Evolutionary conservation across 1,140 invertebrate genomes (phyloP), one percentile per base, ranked within the genome.

Genomic region (Anastrepha obliqua): DNA sequence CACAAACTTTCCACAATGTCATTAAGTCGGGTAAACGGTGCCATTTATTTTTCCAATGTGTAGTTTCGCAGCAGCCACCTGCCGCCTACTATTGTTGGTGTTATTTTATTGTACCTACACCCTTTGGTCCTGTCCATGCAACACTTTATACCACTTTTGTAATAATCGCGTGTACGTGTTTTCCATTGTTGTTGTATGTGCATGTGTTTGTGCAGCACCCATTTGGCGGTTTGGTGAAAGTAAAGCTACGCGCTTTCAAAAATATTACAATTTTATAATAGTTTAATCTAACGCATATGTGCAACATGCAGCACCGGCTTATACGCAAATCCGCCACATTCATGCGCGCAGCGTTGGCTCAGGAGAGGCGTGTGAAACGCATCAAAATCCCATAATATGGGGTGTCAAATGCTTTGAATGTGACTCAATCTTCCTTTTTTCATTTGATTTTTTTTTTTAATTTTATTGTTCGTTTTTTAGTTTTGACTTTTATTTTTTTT

Each of bases 261-360:
- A 88, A 87, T 87, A 88, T 87, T 87, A 87, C 70, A 55, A 88
- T 87, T 88, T 88, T 85, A 88, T 87, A 88, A 88, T 88, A 91
- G 91, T 92, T 92, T 92, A 92, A 92, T 92, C 91, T 90, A 89
- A 90, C 91, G 91, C 91, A 92, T 92, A 92, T 92, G 91, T 92
- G 91, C 91, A 44, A n/a, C 86, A 87, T 67, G 51, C 62, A 87
- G 47, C 44, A 67, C n/a, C 64, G 47, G 5, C 44, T 29, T 17
- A 87, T 67, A 42, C 60, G 42, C 39, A 86, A 55, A 65, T 17
- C 29, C 3, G 44, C 47, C 58, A 64, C 29, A 29, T 15, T 42
- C 58, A 42, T 9, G 29, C 67, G 42, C 67, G 67, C 67, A 39
- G 64, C 70, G 55, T 15, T 86, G 47, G 15, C 64, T 86, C 1